These are phyloP conservation scores for Tyto alba DNA, from an alignment of 2,113 vertebrate genomes.

Conservation along the genomic window DNA sequence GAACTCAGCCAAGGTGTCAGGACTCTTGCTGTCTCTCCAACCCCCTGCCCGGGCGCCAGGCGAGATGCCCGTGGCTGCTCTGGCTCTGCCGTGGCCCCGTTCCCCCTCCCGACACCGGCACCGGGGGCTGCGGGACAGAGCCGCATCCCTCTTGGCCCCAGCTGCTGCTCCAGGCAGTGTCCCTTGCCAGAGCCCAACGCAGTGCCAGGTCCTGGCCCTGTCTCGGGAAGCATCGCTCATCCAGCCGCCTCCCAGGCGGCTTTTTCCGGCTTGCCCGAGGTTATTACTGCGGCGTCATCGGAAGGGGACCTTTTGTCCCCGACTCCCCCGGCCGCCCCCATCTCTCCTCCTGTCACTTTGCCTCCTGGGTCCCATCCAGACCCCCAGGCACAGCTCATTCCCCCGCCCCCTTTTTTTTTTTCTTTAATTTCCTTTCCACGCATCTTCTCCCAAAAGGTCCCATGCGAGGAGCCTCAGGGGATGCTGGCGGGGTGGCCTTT, in stretches of 20 bases:
- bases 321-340: not conserved
- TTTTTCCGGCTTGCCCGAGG: not conserved
- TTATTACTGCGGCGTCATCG: not conserved
- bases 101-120: accelerated
- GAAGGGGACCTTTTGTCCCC: not conserved
- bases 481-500: not conserved
- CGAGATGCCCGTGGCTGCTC: not conserved
- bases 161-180: not conserved
- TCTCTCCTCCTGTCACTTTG: not conserved
- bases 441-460: conserved; percentile 19
- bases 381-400: not conserved
- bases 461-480: not conserved
- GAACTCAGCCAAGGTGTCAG: not conserved
- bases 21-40: not conserved
- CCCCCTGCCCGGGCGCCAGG: not conserved
- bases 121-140: not conserved
- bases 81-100: accelerated
- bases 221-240: not conserved
- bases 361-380: not conserved
- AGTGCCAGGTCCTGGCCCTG: not conserved
- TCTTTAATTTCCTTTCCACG: not conserved
- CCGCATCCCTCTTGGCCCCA: not conserved
- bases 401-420: accelerated
- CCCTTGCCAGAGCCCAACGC: accelerated
- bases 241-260: not conserved